Evolutionary conservation across 2,888 invertebrate species (phyloP).

Genomic region (Andrena bucephala): DNA sequence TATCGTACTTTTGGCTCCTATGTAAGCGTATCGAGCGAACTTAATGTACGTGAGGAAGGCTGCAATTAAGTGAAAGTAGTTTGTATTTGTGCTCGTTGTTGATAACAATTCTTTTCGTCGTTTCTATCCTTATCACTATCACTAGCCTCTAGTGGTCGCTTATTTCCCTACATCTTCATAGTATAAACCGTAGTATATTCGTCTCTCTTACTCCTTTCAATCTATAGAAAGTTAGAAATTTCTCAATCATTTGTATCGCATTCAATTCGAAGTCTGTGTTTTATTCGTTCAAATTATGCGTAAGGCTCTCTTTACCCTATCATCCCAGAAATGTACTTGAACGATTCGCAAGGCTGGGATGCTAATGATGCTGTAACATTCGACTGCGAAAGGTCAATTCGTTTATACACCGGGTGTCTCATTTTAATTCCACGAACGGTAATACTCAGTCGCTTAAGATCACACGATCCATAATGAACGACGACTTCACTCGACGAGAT

Average conservation of each 20-base stretch:
- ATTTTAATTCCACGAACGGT: background rate
- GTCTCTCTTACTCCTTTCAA: background rate
- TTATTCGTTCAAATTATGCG: background rate
- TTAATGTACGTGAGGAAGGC: constrained; percentile 24
- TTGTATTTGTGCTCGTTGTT: constrained; percentile 49
- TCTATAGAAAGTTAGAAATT: constrained; percentile 34
- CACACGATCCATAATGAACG: background rate
- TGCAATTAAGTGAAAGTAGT: constrained; percentile 43
- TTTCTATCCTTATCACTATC: constrained; percentile 48
- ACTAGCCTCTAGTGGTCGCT: constrained; percentile 57
- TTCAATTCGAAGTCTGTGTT: background rate
- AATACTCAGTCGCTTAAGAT: background rate
- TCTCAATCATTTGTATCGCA: background rate
- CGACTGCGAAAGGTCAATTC: background rate
- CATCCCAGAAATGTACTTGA: constrained; percentile 2
- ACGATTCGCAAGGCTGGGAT: constrained; percentile 16
- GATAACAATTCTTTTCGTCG: constrained; percentile 13
- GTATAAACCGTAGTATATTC: constrained; percentile 29
- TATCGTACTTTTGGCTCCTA: constrained; percentile 29
- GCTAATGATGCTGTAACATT: constrained; percentile 19
- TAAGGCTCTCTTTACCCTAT: background rate
- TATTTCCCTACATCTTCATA: constrained; percentile 9
- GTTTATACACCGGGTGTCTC: background rate
- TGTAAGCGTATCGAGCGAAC: constrained; percentile 40
- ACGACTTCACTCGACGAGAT: background rate